Conservation (phyloP, 2,113 vertebrate genomes). For the Micronisus gabar region DNA sequence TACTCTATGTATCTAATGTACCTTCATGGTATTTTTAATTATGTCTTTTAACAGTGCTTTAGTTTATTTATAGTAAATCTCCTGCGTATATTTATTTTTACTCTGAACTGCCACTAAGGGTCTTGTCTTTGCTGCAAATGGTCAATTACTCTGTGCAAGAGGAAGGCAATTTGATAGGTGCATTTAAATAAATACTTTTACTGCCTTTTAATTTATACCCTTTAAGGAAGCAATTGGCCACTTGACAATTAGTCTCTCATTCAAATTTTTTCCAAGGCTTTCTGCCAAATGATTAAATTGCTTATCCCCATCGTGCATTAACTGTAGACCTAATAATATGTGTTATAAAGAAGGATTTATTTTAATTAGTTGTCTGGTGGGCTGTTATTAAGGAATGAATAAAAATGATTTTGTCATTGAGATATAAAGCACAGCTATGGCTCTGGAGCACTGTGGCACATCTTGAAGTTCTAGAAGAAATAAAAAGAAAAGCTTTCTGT, state of each 20-base stretch:
- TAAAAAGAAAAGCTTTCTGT: not conserved
- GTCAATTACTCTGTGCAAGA: not conserved
- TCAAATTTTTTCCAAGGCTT: conserved; percentile 61
- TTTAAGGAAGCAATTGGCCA: conserved; percentile 57
- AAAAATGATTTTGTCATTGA: conserved; percentile 60
- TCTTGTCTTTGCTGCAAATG: not conserved
- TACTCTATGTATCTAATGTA: not conserved
- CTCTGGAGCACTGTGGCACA: conserved; percentile 31
- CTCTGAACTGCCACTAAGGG: not conserved
- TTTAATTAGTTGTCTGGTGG: conserved; percentile 71
- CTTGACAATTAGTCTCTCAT: conserved; percentile 63
- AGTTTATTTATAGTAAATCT: not conserved
- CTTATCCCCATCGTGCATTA: conserved; percentile 60
- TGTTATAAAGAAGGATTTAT: conserved; percentile 71
- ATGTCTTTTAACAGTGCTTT: not conserved
- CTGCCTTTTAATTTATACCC: conserved; percentile 52
- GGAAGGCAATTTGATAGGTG: conserved; percentile 30
- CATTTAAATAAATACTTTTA: conserved; percentile 56
- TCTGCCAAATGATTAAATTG: conserved; percentile 72
- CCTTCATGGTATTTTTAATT: not conserved
- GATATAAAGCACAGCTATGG: conserved; percentile 7
- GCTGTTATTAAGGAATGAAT: conserved; percentile 67
- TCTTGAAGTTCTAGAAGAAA: conserved; percentile 43
- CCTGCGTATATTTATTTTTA: not conserved
- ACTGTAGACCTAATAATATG: conserved; percentile 70